Conservation (phyloP, 1,140 invertebrate genomes). For the Drosophila oshimai region DNA sequence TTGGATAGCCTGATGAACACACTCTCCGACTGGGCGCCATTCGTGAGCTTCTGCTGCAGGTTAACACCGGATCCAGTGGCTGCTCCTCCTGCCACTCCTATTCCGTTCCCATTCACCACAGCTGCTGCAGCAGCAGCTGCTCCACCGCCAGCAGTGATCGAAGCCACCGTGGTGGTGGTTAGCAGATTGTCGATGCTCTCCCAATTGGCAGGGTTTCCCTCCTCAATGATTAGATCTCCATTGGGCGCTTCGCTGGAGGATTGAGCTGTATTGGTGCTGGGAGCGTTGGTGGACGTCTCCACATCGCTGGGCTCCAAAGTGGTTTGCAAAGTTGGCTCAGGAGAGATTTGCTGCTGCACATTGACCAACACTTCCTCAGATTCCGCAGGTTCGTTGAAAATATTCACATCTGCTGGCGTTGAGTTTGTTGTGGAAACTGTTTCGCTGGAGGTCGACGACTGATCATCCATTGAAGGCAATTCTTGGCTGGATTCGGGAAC, state of each 20-base stretch:
- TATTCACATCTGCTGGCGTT: conserved; percentile 66
- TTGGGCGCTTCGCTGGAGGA: conserved; percentile 17
- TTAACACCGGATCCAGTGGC: conserved; percentile 32
- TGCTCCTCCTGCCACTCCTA: conserved; percentile 8
- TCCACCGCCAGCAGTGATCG: conserved; percentile 58
- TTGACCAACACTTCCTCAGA: conserved; percentile 27
- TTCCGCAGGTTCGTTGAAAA: conserved; percentile 69
- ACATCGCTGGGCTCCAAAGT: conserved; percentile 20
- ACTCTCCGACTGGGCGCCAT: conserved; percentile 92
- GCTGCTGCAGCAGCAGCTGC: conserved; percentile 69
- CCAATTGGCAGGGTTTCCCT: conserved; percentile 59
- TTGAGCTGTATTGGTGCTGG: not conserved
- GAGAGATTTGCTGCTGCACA: not conserved
- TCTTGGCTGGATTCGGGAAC: conserved; percentile 25
- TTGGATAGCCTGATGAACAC: conserved; percentile 97
- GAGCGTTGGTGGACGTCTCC: conserved; percentile 5
- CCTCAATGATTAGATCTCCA: conserved; percentile 46
- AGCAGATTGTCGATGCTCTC: conserved; percentile 82
- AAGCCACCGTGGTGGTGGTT: conserved; percentile 70
- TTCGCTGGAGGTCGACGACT: not conserved
- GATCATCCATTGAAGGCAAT: conserved; percentile 13
- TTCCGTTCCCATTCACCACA: conserved; percentile 56
- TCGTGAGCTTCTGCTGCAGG: conserved; percentile 66
- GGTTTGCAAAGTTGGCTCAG: not conserved
- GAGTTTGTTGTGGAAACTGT: not conserved